A percentile compares a stretch with the other conserved stretches of the same genome.
phyloP scores from a whole-genome alignment of 2,888 invertebrate genomes.

The Polyommatus icarus region DNA sequence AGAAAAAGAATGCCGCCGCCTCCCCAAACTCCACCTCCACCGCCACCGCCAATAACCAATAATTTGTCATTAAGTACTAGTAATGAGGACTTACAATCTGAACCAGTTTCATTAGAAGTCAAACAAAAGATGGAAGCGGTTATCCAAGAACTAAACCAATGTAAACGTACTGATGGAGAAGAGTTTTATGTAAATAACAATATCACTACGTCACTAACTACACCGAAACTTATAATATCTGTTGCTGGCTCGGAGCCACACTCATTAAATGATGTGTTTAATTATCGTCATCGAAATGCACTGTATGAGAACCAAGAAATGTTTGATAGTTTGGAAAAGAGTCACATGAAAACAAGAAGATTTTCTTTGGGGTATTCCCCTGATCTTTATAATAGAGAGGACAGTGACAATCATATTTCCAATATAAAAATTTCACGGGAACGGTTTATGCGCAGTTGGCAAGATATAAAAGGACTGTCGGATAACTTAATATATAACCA shows the following conservation, averaged over 20 bases:
- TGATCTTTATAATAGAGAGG: slow-evolving; percentile 66
- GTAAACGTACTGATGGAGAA: slow-evolving; percentile 62
- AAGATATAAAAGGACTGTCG: slow-evolving; percentile 60
- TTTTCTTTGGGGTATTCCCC: slow-evolving; percentile 68
- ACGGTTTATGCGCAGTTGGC: slow-evolving; percentile 67
- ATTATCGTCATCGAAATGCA: slow-evolving; percentile 53
- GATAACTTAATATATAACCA: slow-evolving; percentile 40
- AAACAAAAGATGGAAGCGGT: slow-evolving; percentile 83
- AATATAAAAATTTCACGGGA: slow-evolving; percentile 55
- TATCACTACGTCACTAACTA: slow-evolving; percentile 48
- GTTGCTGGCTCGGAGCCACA: slow-evolving; percentile 68
- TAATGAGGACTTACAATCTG: slow-evolving; percentile 54
- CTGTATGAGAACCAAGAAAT: slow-evolving; percentile 55
- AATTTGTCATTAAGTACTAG: slow-evolving; percentile 29
- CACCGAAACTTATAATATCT: slow-evolving; percentile 72
- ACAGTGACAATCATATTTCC: slow-evolving; percentile 46
- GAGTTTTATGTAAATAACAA: slow-evolving; percentile 56
- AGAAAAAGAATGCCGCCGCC: slow-evolving; percentile 72
- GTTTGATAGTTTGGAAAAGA: slow-evolving; percentile 68
- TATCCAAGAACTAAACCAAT: slow-evolving; percentile 77
- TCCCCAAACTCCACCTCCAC: slow-evolving; percentile 64
- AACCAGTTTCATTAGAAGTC: slow-evolving; percentile 74
- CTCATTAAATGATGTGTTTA: slow-evolving; percentile 62
- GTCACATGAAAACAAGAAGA: slow-evolving; percentile 56
- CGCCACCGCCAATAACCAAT: slow-evolving; percentile 60